These are phyloP conservation scores for Pseudonaja textilis DNA, from an alignment of 2,113 vertebrate species.

Conservation along the genomic window DNA sequence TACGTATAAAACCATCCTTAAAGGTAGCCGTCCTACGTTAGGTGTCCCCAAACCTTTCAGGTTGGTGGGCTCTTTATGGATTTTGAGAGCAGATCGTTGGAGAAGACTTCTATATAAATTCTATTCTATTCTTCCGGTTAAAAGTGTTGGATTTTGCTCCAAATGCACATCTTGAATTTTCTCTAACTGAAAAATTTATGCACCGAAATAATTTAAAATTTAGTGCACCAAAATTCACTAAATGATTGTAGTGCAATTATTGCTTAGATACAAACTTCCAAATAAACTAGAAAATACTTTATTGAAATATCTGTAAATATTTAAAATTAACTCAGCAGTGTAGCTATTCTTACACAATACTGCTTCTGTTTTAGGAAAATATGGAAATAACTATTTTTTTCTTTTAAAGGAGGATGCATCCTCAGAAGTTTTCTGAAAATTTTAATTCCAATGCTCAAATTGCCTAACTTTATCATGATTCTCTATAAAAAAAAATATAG, in stretches of 20 bases:
- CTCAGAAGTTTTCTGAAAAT: neutral
- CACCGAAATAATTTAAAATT: neutral
- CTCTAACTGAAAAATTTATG: neutral
- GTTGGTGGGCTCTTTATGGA: neutral
- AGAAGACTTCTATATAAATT: neutral
- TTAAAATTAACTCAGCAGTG: neutral
- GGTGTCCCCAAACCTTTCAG: neutral
- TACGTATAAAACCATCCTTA: neutral
- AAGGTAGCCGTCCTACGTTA: neutral
- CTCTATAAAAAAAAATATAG: neutral
- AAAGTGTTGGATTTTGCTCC: neutral
- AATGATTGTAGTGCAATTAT: neutral
- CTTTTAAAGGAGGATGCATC: neutral
- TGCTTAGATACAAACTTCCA: neutral
- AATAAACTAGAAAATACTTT: neutral
- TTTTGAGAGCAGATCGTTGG: neutral
- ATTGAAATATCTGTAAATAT: neutral
- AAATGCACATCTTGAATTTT: neutral
- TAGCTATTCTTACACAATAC: neutral
- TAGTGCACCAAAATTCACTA: neutral
- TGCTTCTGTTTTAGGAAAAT: neutral
- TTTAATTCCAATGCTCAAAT: neutral
- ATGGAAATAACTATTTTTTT: neutral
- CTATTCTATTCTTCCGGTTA: neutral
- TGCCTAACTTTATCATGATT: neutral